A percentile compares a stretch with the other conserved stretches of the same genome.
These are phyloP conservation scores for Aplysina aerophoba DNA, from an alignment of 37 sponge, comb jelly and placozoan genomes.

Conservation along the genomic window DNA sequence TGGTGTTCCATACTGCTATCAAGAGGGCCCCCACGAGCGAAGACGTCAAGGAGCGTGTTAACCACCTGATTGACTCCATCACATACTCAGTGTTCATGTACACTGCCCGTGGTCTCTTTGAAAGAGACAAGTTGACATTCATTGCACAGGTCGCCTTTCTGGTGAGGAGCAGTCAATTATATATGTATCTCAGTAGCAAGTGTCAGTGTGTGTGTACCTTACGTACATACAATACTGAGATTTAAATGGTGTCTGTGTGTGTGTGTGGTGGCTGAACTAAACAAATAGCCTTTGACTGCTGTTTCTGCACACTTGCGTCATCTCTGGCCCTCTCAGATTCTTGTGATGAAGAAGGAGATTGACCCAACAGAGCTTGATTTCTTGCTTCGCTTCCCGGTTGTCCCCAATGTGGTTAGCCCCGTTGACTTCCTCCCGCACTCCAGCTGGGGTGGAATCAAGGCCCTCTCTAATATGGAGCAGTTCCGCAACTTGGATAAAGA, in stretches of 20 bases:
- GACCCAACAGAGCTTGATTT: slow-evolving; percentile 95
- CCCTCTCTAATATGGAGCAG: slow-evolving; percentile 95
- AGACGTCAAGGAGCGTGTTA: slow-evolving; percentile 88
- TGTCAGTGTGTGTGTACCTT: too few relatives aligned
- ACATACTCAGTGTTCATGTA: slow-evolving; percentile 98
- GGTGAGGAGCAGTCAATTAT: slow-evolving; percentile 36
- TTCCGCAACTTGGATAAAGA: slow-evolving; percentile 97
- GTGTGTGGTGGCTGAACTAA: too few relatives aligned
- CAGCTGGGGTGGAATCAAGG: slow-evolving; percentile 98
- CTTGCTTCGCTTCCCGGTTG: slow-evolving; percentile 89
- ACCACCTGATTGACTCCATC: slow-evolving; percentile 92
- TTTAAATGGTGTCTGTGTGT: too few relatives aligned
- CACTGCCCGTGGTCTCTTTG: slow-evolving; percentile 95
- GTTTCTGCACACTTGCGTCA: too few relatives aligned
- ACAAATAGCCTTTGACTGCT: too few relatives aligned
- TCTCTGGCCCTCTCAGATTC: slow-evolving; percentile 63
- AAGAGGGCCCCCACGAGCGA: slow-evolving; percentile 85
- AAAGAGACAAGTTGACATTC: slow-evolving; percentile 95
- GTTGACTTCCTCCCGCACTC: slow-evolving; percentile 94
- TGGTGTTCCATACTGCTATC: slow-evolving; percentile 97
- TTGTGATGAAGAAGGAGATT: slow-evolving; percentile 90
- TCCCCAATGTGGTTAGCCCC: slow-evolving; percentile 91
- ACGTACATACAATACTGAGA: too few relatives aligned
- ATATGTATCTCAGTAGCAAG: too few relatives aligned
- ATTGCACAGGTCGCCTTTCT: slow-evolving; percentile 96